Evolutionary conservation across 2,113 vertebrate genomes (phyloP).

Genomic region (Microcebus griseorufus): DNA sequence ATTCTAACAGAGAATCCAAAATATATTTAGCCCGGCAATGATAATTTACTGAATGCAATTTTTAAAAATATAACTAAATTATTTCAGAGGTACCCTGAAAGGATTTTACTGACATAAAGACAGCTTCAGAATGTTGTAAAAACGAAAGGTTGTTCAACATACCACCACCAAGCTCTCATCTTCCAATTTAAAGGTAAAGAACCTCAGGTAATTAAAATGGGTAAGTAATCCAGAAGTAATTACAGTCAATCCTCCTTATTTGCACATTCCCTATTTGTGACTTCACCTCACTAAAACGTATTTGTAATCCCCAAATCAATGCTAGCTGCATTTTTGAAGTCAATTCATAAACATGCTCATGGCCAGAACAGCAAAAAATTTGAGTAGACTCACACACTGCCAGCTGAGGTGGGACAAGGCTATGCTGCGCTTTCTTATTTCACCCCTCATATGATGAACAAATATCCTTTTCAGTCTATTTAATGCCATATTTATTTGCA

Average conservation of each 20-base stretch:
- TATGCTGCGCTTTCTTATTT: background rate
- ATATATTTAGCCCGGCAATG: background rate
- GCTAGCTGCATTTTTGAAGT: background rate
- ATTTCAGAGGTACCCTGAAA: slow-evolving; percentile 7
- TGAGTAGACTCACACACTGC: background rate
- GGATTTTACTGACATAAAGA: slow-evolving; percentile 8
- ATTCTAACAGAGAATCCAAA: slow-evolving; percentile 1
- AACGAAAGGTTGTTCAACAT: slow-evolving; percentile 9
- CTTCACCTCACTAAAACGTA: slow-evolving; percentile 14
- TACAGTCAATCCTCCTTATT: background rate
- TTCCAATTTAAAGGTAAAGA: slow-evolving; percentile 2
- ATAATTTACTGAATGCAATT: slow-evolving; percentile 22
- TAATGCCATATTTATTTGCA: background rate
- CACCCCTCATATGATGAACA: background rate
- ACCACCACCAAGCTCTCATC: background rate
- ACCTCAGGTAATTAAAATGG: background rate
- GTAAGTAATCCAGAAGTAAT: background rate
- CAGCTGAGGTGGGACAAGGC: background rate
- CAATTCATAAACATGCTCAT: background rate
- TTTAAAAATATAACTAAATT: slow-evolving; percentile 26
- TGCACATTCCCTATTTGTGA: background rate
- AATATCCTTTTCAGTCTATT: background rate
- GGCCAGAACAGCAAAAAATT: background rate
- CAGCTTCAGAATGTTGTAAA: slow-evolving; percentile 38
- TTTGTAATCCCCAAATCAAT: slow-evolving; percentile 19